Conservation (phyloP, 2,888 invertebrate genomes). For the Eupithecia pulchellata region DNA sequence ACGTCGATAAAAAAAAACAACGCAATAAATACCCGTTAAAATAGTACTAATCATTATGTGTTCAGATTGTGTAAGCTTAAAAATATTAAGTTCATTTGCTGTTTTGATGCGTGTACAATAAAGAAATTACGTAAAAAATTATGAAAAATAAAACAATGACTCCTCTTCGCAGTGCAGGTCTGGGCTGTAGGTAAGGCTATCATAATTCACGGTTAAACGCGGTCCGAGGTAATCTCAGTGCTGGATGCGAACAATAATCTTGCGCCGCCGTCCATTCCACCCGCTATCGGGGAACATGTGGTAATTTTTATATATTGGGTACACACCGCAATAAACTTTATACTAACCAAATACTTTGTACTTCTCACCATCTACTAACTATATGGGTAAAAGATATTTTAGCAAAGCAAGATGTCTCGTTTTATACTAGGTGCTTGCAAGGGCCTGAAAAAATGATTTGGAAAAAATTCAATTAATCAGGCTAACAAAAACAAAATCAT, state of each 20-base stretch:
- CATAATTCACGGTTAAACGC: slow-evolving; percentile 81
- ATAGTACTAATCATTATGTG: too few species aligned
- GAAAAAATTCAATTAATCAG: not conserved
- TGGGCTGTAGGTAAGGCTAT: slow-evolving; percentile 62
- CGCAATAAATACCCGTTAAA: too few species aligned
- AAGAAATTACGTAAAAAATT: too few species aligned
- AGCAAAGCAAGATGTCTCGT: not conserved
- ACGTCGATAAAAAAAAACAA: too few species aligned
- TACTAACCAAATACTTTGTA: not conserved
- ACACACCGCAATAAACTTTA: slow-evolving; percentile 30
- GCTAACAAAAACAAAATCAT: not conserved
- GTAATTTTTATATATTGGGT: slow-evolving; percentile 70
- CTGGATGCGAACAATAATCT: slow-evolving; percentile 74
- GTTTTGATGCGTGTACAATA: too few species aligned
- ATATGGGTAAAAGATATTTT: not conserved
- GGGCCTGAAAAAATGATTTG: not conserved
- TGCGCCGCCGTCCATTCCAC: slow-evolving; percentile 65
- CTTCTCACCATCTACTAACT: too few species aligned
- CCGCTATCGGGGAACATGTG: slow-evolving; percentile 55
- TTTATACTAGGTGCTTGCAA: not conserved
- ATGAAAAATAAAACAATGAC: not conserved
- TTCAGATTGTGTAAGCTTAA: too few species aligned
- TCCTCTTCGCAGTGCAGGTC: slow-evolving; percentile 28
- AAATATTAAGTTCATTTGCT: too few species aligned
- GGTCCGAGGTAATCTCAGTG: slow-evolving; percentile 76